phyloP scores from a whole-genome alignment of 2,888 invertebrate species.

The Drosophila acutilabella region DNA sequence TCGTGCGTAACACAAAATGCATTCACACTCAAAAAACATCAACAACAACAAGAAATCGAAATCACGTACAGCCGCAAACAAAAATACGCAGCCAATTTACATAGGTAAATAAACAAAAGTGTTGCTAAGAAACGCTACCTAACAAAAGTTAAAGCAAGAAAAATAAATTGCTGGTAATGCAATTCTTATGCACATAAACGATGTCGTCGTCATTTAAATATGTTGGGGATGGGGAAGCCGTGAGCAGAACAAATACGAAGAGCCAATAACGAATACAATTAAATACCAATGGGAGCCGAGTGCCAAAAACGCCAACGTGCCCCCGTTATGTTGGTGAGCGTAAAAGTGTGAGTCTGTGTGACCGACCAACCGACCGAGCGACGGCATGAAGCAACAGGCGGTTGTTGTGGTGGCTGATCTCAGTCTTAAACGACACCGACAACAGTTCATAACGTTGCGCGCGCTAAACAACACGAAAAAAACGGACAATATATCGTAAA shows the following conservation, averaged over 20 bases:
- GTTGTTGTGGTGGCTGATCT: constrained; percentile 71
- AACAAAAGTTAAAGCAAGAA: neutral
- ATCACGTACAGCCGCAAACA: constrained; percentile 20
- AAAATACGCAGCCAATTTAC: constrained; percentile 34
- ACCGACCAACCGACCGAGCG: constrained; percentile 18
- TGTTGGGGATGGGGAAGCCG: constrained; percentile 55
- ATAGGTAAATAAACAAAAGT: constrained; percentile 38
- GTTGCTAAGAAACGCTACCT: neutral
- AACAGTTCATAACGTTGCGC: constrained; percentile 73
- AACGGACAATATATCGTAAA: constrained; percentile 44
- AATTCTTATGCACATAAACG: constrained; percentile 30
- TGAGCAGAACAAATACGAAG: constrained; percentile 40
- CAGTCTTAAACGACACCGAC: constrained; percentile 71
- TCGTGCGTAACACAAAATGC: constrained; percentile 35
- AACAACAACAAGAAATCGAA: constrained; percentile 24
- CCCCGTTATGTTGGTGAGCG: constrained; percentile 13
- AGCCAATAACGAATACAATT: constrained; percentile 42
- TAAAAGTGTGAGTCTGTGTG: constrained; percentile 33
- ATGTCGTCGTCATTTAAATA: constrained; percentile 55
- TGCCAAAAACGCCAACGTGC: constrained; percentile 60
- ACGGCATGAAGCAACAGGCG: constrained; percentile 73
- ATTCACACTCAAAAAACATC: neutral
- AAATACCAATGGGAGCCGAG: constrained; percentile 35
- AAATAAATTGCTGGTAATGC: constrained; percentile 14
- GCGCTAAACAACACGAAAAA: constrained; percentile 59